These are phyloP conservation scores for Cynopterus brachyotis DNA, from an alignment of 2,113 vertebrate genomes.

Conservation along the genomic window DNA sequence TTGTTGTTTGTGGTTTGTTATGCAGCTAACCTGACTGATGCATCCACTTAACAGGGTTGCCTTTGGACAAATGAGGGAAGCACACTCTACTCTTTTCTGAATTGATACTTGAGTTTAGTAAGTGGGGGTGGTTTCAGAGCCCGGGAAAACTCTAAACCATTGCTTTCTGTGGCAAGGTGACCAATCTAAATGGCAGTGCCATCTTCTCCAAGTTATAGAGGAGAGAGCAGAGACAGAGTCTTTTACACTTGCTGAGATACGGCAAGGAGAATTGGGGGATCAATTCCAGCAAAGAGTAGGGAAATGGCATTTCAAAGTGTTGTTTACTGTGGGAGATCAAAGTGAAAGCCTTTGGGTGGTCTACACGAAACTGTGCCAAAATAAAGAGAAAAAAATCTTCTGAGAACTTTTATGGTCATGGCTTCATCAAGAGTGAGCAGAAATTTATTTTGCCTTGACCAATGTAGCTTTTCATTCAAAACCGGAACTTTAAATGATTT, in stretches of 20 bases:
- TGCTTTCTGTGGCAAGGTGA: constrained; percentile 15
- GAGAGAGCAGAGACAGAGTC: background rate
- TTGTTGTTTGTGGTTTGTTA: background rate
- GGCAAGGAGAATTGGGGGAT: background rate
- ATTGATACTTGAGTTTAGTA: background rate
- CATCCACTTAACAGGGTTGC: background rate
- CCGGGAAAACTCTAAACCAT: background rate
- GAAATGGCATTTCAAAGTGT: background rate
- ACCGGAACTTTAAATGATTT: background rate
- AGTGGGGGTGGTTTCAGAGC: background rate
- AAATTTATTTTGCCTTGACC: background rate
- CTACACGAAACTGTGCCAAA: background rate
- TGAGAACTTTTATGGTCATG: background rate
- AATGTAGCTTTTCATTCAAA: background rate
- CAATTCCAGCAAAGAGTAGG: background rate
- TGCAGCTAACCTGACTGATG: background rate
- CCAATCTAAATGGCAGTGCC: background rate
- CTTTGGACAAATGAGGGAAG: background rate
- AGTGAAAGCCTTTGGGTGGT: background rate
- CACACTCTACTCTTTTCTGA: background rate
- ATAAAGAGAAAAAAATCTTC: background rate
- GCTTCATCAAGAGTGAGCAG: background rate
- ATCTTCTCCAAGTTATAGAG: background rate
- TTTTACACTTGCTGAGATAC: background rate
- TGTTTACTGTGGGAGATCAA: background rate